phyloP scores from a whole-genome alignment of 2,888 invertebrate genomes.

The Yponomeuta evonymella region DNA sequence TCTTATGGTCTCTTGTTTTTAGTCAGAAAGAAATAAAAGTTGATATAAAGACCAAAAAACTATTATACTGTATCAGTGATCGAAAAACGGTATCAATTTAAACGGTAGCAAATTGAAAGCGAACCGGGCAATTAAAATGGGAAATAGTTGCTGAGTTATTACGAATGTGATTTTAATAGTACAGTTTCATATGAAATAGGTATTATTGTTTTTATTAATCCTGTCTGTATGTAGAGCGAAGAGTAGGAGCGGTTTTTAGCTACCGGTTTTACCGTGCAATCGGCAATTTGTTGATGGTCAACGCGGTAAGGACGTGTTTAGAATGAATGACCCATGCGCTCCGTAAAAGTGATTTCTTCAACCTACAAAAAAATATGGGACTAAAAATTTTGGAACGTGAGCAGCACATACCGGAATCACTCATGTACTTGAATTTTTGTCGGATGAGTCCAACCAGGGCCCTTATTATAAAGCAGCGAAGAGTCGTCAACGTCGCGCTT shows the following conservation, averaged over 20 bases:
- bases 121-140: background rate
- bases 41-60: too few species aligned
- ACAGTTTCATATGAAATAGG: background rate
- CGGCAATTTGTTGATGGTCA: background rate
- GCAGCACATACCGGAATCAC: too few species aligned
- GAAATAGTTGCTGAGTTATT: background rate
- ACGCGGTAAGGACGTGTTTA: background rate
- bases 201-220: background rate
- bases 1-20: background rate
- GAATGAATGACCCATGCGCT: background rate
- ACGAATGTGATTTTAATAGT: constrained; percentile 5
- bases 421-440: too few species aligned
- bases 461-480: too few species aligned
- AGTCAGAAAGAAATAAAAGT: background rate
- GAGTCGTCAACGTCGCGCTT: too few species aligned
- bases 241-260: background rate
- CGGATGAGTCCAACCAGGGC: too few species aligned
- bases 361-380: too few species aligned
- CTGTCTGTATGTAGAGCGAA: constrained; percentile 1
- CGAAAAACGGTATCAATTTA: background rate
- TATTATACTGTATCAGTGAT: background rate
- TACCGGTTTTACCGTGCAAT: constrained; percentile 10
- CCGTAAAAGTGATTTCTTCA: too few species aligned
- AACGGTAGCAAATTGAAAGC: background rate
- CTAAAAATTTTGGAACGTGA: too few species aligned